Evolutionary conservation across 2,113 vertebrate genomes (phyloP), one percentile per base, ranked within the genome.

Genomic region (Sialia sialis): DNA sequence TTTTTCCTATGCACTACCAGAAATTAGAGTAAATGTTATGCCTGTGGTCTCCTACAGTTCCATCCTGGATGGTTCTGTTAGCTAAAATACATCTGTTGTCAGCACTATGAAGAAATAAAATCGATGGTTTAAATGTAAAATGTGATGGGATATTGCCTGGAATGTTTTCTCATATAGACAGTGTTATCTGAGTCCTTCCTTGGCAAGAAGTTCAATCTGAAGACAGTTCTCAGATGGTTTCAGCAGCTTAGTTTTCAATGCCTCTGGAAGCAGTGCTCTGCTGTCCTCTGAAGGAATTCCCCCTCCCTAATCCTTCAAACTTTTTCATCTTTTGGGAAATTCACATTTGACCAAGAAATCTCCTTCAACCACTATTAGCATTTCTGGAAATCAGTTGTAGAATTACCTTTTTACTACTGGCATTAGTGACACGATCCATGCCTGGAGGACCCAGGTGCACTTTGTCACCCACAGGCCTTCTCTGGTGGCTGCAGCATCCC

Each of bases 111-210:
- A 84, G 87, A 90, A 72, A 70, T 6, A 77, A 91, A 93, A 90
- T 51, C 60, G 48, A 80, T 63, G 48, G n/a, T 78, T 97, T 86
- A 74, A 91, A 58, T 70, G 77, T 87, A 80, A 95, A 91, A 90
- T 75, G 43, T 36, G 91, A 85, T 52, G 55, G 87, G 85, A 86
- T 95, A 88, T 70, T 93, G 87, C 72, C 72, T 91, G 82, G 82
- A 93, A 95, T 86, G 41, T 88, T 93, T 91, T 94, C 69, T 95
- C 79, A 92, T 88, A 88, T 75, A 91, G 82, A 27, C 72, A 56
- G 92, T 78, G 94, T 83, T 95, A 91, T 87, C 85, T 91, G 95
- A 97, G 91, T 93, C 72, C 63, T 91, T 84, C 63, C 72, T 95
- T 95, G 93, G 90, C 92, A 95, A 92, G 87, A 80, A 93, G 80